These are phyloP conservation scores for Chrysolina oricalcia DNA, from an alignment of 2,888 invertebrate species.

Conservation along the genomic window DNA sequence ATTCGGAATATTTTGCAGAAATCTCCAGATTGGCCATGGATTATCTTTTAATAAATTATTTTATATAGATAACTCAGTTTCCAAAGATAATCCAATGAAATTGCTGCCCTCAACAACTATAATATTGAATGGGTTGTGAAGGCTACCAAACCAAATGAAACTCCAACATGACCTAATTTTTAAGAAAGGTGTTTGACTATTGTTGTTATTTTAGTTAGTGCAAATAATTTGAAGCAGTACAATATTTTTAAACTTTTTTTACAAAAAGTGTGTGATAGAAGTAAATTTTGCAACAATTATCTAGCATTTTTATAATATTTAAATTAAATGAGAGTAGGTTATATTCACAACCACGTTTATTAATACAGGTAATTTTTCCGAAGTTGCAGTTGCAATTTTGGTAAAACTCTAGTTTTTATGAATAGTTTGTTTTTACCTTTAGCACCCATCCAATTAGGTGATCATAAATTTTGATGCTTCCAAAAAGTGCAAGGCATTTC, in stretches of 20 bases:
- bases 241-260: constrained; percentile 59
- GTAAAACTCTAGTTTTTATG: constrained; percentile 11
- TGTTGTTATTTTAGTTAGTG: constrained; percentile 52
- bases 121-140: neutral
- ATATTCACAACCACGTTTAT: constrained; percentile 48
- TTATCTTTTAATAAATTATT: too few relatives aligned
- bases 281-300: constrained; percentile 58
- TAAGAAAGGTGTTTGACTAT: constrained; percentile 41
- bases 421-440: constrained; percentile 17
- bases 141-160: neutral
- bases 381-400: constrained; percentile 30
- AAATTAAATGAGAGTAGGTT: constrained; percentile 52
- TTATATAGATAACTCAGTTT: too few relatives aligned
- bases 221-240: constrained; percentile 57
- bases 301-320: constrained; percentile 56
- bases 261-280: constrained; percentile 56
- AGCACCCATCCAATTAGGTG: constrained; percentile 14
- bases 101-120: neutral
- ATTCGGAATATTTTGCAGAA: too few relatives aligned
- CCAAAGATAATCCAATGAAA: neutral
- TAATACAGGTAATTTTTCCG: constrained; percentile 37
- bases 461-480: constrained; percentile 22
- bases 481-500: constrained; percentile 1
- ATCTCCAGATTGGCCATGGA: too few relatives aligned
- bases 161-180: constrained; percentile 36